phyloP scores from a whole-genome alignment of 2,888 invertebrate species.

The Ophioninae sp. region DNA sequence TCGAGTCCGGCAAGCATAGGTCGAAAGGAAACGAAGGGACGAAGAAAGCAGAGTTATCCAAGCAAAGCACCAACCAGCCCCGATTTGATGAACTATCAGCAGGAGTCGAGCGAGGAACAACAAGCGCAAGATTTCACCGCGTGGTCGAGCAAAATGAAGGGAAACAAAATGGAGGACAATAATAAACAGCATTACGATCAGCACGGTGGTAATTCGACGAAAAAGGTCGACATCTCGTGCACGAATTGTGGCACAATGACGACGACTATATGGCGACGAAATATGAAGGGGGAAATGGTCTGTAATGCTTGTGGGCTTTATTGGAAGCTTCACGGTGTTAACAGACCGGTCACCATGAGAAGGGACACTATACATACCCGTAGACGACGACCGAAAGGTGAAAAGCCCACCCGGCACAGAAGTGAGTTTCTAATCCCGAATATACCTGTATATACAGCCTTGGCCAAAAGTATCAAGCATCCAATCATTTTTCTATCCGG shows the following conservation, averaged over 20 bases:
- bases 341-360: constrained; percentile 96
- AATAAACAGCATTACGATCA: constrained; percentile 72
- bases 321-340: constrained; percentile 97
- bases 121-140: constrained; percentile 79
- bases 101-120: constrained; percentile 77
- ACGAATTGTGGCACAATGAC: constrained; percentile 98
- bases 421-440: constrained; percentile 68
- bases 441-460: background rate
- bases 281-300: constrained; percentile 98
- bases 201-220: constrained; percentile 73
- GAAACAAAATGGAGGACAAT: constrained; percentile 58
- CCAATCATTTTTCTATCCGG: too few relatives aligned
- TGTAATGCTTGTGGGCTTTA: constrained; percentile 99
- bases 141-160: constrained; percentile 78
- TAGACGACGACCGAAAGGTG: constrained; percentile 92
- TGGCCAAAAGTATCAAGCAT: too few relatives aligned
- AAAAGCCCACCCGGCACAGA: constrained; percentile 80
- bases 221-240: constrained; percentile 91
- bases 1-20: constrained; percentile 80
- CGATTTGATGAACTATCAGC: constrained; percentile 75
- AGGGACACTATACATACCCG: constrained; percentile 98
- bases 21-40: constrained; percentile 84
- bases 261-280: constrained; percentile 98
- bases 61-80: constrained; percentile 84
- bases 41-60: constrained; percentile 92